Conservation (phyloP, 2,797 vertebrate genomes). For the Philypnodon macrostomus region DNA sequence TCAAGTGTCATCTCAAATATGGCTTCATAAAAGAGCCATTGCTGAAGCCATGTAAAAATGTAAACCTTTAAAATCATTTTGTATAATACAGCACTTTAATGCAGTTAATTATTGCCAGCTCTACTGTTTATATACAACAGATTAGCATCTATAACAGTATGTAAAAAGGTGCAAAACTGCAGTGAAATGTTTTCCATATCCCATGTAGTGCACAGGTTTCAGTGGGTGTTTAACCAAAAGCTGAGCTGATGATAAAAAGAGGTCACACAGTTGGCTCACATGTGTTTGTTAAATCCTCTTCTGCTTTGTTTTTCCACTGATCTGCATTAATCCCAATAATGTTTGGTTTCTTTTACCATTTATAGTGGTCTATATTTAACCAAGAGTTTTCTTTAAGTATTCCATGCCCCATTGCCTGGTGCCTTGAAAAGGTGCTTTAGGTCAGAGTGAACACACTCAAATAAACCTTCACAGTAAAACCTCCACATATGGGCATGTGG, state of each 20-base stretch:
- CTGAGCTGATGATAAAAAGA: constrained; percentile 34
- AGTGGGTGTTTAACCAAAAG: constrained; percentile 38
- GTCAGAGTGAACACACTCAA: constrained; percentile 25
- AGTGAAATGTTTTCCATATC: too few species aligned
- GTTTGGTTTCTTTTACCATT: constrained; percentile 49
- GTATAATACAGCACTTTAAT: too few species aligned
- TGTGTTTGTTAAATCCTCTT: constrained; percentile 47
- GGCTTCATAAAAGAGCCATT: too few species aligned
- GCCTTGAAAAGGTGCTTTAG: constrained; percentile 33
- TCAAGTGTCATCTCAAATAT: too few species aligned
- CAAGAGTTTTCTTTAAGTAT: constrained; percentile 51
- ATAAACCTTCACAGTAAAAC: constrained; percentile 16
- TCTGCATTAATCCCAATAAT: constrained; percentile 45
- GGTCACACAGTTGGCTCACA: constrained; percentile 36
- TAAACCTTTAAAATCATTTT: too few species aligned
- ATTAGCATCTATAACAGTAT: too few species aligned
- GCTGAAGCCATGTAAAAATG: too few species aligned
- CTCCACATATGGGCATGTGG: constrained; percentile 19
- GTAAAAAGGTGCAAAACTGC: too few species aligned
- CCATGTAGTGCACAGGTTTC: constrained; percentile 4
- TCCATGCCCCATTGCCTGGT: constrained; percentile 35
- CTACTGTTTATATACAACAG: too few species aligned
- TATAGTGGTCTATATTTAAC: constrained; percentile 57
- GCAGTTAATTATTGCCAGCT: too few species aligned
- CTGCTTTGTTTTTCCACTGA: constrained; percentile 48